Evolutionary conservation across 2,113 vertebrate genomes (phyloP).

Genomic region (Oncorhynchus masou): DNA sequence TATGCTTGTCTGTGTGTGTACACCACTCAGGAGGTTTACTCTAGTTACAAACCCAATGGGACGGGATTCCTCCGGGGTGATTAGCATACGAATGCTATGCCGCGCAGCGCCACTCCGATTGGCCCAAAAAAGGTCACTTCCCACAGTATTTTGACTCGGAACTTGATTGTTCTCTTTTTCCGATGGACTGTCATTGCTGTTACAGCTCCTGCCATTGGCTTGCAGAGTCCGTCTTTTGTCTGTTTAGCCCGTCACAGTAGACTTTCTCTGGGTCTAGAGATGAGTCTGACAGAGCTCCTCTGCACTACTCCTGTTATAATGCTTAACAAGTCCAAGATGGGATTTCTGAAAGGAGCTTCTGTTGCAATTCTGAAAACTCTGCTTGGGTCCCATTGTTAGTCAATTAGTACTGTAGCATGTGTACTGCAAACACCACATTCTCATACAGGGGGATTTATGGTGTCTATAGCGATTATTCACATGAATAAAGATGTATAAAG

Average conservation of each 20-base stretch:
- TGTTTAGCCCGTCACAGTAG: constrained; percentile 53
- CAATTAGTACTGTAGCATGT: too few species aligned
- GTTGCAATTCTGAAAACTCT: neutral
- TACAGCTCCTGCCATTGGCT: constrained; percentile 31
- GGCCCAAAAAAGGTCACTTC: constrained; percentile 62
- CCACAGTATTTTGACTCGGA: constrained; percentile 57
- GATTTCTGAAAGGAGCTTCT: constrained; percentile 23
- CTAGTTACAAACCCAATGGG: constrained; percentile 42
- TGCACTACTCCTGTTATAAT: constrained; percentile 38
- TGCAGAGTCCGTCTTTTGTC: neutral
- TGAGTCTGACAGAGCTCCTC: constrained; percentile 47
- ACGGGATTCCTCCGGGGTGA: constrained; percentile 50
- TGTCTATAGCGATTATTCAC: neutral
- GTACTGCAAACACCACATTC: neutral
- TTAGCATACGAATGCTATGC: constrained; percentile 66
- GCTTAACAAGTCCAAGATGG: constrained; percentile 38
- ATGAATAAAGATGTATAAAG: too few species aligned
- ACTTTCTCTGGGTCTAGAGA: constrained; percentile 46
- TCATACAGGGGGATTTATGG: neutral
- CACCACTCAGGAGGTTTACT: constrained; percentile 33
- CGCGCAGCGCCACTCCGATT: constrained; percentile 54
- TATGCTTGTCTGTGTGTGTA: neutral
- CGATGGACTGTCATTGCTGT: constrained; percentile 39
- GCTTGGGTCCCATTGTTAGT: neutral
- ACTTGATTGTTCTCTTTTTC: constrained; percentile 22